Evolutionary conservation across 2,888 invertebrate genomes (phyloP).

Genomic region (Ophonus ardosiacus): DNA sequence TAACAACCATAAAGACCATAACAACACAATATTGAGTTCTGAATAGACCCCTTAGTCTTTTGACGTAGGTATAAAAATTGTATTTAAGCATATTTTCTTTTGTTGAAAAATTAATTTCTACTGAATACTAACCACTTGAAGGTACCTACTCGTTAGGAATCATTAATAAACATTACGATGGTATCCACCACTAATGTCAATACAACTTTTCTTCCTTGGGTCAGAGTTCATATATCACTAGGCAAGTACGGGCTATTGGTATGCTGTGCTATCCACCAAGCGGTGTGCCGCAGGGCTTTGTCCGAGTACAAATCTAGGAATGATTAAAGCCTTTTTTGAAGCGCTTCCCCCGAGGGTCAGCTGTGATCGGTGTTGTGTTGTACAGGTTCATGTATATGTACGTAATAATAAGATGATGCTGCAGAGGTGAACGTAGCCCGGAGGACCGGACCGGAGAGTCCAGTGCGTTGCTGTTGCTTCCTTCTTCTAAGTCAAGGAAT

Average conservation of each 20-base stretch:
- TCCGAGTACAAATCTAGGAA: conserved; percentile 39
- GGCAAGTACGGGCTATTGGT: conserved; percentile 4
- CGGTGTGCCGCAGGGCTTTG: background rate
- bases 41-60: too few species aligned
- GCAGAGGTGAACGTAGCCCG: conserved; percentile 23
- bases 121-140: background rate
- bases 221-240: conserved; percentile 20
- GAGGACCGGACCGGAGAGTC: background rate
- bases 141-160: background rate
- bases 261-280: background rate
- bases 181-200: background rate
- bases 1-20: too few species aligned
- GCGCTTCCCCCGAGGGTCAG: background rate
- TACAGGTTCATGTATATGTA: conserved; percentile 40
- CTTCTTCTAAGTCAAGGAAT: background rate
- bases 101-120: too few species aligned
- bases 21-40: too few species aligned
- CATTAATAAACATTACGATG: background rate
- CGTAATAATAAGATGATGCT: conserved; percentile 46
- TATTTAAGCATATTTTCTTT: too few species aligned
- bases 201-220: background rate
- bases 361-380: conserved; percentile 41
- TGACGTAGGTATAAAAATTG: too few species aligned
- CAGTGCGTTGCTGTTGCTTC: conserved; percentile 22
- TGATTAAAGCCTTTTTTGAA: conserved; percentile 46